These are phyloP conservation scores for Hoplodrina ambigua DNA, from an alignment of 2,888 invertebrate species.

Conservation along the genomic window DNA sequence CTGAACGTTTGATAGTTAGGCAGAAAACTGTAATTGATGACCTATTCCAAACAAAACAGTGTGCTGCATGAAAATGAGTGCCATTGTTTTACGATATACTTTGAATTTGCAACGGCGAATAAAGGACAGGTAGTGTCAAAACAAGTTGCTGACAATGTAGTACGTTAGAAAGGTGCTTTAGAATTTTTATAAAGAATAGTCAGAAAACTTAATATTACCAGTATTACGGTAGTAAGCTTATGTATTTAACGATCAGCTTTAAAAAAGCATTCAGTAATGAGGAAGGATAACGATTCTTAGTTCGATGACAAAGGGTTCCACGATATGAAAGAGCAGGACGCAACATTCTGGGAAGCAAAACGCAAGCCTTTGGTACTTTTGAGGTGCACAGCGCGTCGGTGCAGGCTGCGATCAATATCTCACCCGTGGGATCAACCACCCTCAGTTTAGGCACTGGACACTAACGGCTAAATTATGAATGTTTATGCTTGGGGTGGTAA, in stretches of 20 bases:
- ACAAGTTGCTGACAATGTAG: slow-evolving; percentile 26
- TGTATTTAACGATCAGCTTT: slow-evolving; percentile 22
- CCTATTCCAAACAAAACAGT: slow-evolving; percentile 8
- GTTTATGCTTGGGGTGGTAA: slow-evolving; percentile 32
- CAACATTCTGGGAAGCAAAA: slow-evolving; percentile 30
- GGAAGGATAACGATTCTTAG: slow-evolving; percentile 18
- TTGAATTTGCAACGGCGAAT: slow-evolving; percentile 18
- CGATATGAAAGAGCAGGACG: slow-evolving; percentile 34
- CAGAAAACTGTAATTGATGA: slow-evolving; percentile 13
- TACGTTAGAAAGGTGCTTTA: slow-evolving; percentile 16
- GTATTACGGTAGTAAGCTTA: slow-evolving; percentile 6
- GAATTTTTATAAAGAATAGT: slow-evolving; percentile 21
- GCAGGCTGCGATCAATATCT: slow-evolving; percentile 64
- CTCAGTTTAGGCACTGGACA: slow-evolving; percentile 59
- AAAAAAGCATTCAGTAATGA: slow-evolving; percentile 15
- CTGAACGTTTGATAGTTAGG: slow-evolving; percentile 5
- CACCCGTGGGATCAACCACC: slow-evolving; percentile 53
- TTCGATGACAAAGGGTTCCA: slow-evolving; percentile 13
- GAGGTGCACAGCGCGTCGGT: slow-evolving; percentile 49
- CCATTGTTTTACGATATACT: slow-evolving; percentile 23
- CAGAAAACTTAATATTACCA: slow-evolving; percentile 10
- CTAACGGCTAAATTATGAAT: slow-evolving; percentile 55
- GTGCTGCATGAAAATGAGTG: slow-evolving; percentile 10
- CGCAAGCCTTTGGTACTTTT: slow-evolving; percentile 37
- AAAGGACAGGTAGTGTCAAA: slow-evolving; percentile 25